Evolutionary conservation across 2,113 vertebrate species (phyloP).

Genomic region (Gobio gobio): DNA sequence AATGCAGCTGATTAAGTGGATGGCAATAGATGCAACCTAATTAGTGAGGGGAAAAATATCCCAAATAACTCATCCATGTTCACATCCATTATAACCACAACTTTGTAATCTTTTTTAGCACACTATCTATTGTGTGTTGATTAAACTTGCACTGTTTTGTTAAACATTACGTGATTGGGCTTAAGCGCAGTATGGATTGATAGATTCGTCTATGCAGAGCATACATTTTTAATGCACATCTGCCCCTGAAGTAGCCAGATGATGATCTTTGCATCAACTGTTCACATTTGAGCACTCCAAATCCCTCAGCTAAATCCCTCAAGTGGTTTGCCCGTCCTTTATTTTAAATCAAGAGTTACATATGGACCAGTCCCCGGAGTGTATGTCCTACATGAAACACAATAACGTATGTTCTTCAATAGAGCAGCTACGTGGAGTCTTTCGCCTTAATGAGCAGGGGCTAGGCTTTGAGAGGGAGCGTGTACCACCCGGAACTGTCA

Average conservation of each 20-base stretch:
- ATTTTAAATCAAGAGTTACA: conserved; percentile 40
- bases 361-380: conserved; percentile 19
- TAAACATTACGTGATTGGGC: not conserved
- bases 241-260: conserved; percentile 34
- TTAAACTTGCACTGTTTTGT: not conserved
- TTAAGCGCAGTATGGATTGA: not conserved
- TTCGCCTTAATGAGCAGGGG: conserved; percentile 38
- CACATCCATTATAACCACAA: conserved; percentile 14
- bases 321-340: conserved; percentile 37
- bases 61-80: conserved; percentile 15
- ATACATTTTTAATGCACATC: conserved; percentile 46
- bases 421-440: conserved; percentile 1
- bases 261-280: conserved; percentile 29
- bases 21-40: conserved; percentile 90
- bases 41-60: conserved; percentile 71
- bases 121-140: not conserved
- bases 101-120: not conserved
- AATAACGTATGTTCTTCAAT: conserved; percentile 40
- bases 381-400: conserved; percentile 36
- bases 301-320: conserved; percentile 47
- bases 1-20: conserved; percentile 98
- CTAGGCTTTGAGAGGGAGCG: conserved; percentile 13
- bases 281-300: conserved; percentile 17
- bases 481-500: conserved; percentile 9
- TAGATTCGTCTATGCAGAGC: conserved; percentile 21